A percentile compares a stretch with the other conserved stretches of the same genome.
Evolutionary conservation across 2,797 vertebrate species (phyloP).

Genomic region (Falco cherrug): DNA sequence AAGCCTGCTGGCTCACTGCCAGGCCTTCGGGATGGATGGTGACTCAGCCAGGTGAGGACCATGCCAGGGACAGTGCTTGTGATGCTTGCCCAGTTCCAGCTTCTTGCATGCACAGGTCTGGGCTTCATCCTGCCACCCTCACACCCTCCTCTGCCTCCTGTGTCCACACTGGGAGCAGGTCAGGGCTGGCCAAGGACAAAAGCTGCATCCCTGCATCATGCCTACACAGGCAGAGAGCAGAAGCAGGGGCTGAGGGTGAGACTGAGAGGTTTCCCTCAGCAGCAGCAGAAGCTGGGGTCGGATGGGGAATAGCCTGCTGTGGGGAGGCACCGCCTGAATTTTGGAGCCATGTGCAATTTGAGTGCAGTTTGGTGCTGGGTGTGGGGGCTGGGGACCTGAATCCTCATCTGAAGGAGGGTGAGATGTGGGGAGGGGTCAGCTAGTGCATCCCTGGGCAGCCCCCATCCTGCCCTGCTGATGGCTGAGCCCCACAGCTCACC

Average conservation of each 20-base stretch:
- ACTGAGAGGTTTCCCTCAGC: too few species aligned
- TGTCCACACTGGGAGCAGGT: accelerated
- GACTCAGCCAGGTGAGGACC: neutral
- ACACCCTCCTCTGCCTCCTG: neutral
- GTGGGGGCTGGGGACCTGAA: neutral
- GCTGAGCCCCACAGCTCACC: neutral
- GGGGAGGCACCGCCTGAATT: neutral
- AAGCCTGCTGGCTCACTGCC: neutral
- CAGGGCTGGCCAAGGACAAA: neutral
- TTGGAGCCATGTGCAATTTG: accelerated
- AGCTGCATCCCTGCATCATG: neutral
- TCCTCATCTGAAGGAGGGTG: neutral
- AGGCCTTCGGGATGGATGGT: neutral
- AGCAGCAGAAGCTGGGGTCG: neutral
- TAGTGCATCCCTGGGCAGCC: too few species aligned
- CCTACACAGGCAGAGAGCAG: neutral
- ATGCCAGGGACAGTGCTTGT: accelerated
- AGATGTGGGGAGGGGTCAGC: neutral
- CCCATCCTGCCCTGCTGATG: too few species aligned
- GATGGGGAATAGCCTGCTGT: accelerated
- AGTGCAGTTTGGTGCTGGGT: neutral
- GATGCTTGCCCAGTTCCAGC: neutral
- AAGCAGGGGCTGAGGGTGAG: too few species aligned
- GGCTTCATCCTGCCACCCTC: neutral
- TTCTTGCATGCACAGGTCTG: neutral